Conservation (phyloP, 2,797 vertebrate species). For the Esox masquinongy region DNA sequence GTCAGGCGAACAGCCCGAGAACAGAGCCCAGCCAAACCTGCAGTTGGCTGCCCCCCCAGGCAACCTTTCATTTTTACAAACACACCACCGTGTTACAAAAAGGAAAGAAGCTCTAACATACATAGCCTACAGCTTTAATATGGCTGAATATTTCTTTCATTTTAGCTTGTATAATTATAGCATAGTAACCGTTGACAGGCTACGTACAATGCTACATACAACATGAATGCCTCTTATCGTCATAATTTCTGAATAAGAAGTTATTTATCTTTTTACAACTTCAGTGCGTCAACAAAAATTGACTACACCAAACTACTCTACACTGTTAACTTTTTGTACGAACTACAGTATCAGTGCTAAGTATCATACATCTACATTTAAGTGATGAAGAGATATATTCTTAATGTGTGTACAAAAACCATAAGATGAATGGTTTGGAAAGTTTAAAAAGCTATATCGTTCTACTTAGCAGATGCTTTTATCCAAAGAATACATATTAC, state of each 20-base stretch:
- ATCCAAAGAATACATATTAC: not conserved
- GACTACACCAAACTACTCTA: not conserved
- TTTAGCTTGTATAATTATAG: not conserved
- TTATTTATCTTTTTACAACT: not conserved
- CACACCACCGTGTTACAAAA: conserved; percentile 27
- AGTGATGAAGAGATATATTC: not conserved
- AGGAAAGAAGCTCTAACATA: conserved; percentile 27
- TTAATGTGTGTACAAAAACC: not conserved
- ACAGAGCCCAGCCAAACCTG: conserved; percentile 89
- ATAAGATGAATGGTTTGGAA: not conserved
- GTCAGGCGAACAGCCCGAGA: conserved; percentile 99
- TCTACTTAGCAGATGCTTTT: not conserved
- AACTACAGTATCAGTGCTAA: not conserved
- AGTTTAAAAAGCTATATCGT: not conserved
- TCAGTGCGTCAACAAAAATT: not conserved
- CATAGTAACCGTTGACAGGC: not conserved
- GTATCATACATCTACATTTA: not conserved
- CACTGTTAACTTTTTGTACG: not conserved
- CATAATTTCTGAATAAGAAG: not conserved
- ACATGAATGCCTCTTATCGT: not conserved
- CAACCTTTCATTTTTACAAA: conserved; percentile 33
- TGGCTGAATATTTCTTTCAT: not conserved
- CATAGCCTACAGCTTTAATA: not conserved
- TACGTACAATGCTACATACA: not conserved
- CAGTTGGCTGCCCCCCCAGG: conserved; percentile 74